A percentile compares a stretch with the other conserved stretches of the same genome.
These are phyloP conservation scores for Oreochromis mossambicus DNA, from an alignment of 2,797 vertebrate species.

Conservation along the genomic window DNA sequence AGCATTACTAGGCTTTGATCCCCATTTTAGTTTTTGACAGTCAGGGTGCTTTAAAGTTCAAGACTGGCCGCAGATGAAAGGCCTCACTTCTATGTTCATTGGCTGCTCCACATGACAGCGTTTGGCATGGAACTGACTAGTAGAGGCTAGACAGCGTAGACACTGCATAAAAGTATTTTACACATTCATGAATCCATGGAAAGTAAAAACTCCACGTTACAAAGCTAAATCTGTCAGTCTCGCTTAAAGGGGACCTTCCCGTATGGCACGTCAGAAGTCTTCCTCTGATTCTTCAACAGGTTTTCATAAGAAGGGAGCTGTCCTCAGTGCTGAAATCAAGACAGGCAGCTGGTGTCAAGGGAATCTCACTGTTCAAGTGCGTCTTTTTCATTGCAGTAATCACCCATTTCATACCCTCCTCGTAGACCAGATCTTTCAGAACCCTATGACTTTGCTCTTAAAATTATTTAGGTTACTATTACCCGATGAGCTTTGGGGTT, in stretches of 20 bases:
- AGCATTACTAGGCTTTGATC: conserved; percentile 29
- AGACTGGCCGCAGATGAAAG: conserved; percentile 34
- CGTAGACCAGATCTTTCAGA: neutral
- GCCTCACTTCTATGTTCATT: neutral
- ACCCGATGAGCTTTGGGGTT: neutral
- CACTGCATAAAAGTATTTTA: conserved; percentile 15
- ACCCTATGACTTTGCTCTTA: neutral
- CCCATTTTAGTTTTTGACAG: conserved; percentile 24
- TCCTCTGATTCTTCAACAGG: neutral
- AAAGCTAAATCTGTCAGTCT: conserved; percentile 29
- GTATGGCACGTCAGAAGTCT: conserved; percentile 7
- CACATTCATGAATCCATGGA: neutral
- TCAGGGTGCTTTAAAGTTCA: conserved; percentile 3
- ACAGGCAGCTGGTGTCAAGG: conserved; percentile 15
- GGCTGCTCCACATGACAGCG: conserved; percentile 3
- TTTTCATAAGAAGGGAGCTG: conserved; percentile 47
- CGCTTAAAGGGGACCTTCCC: neutral
- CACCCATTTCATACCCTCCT: conserved; percentile 7
- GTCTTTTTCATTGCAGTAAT: conserved; percentile 22
- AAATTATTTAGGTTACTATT: neutral
- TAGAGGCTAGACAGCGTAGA: neutral
- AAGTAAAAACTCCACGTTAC: conserved; percentile 9
- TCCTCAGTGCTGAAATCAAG: conserved; percentile 61
- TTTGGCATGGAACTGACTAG: neutral
- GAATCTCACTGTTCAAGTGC: neutral